phyloP scores from a whole-genome alignment of 2,888 invertebrate species.

The Emmelina monodactyla region DNA sequence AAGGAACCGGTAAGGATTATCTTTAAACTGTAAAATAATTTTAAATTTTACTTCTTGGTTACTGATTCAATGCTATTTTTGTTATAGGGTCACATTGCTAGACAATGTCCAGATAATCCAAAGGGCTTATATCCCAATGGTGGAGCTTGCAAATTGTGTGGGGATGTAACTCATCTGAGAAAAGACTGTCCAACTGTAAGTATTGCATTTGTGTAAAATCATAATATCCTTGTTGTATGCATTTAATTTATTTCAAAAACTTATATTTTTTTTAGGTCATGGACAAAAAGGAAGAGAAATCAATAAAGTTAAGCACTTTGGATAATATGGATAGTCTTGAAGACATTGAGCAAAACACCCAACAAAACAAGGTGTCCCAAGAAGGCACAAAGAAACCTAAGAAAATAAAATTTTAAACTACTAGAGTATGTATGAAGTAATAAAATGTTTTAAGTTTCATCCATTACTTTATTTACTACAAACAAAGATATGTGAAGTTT shows the following conservation, averaged over 20 bases:
- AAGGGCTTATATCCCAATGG: constrained; percentile 88
- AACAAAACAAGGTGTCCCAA: constrained; percentile 8
- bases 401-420: constrained; percentile 52
- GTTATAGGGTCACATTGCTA: constrained; percentile 80
- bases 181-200: constrained; percentile 77
- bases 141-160: constrained; percentile 82
- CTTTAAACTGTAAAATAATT: not conserved
- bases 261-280: constrained; percentile 26
- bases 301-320: constrained; percentile 50
- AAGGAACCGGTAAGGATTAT: constrained; percentile 65
- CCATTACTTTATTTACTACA: no score
- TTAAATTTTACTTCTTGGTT: not conserved
- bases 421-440: no score
- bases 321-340: constrained; percentile 43
- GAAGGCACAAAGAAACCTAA: constrained; percentile 40
- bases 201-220: constrained; percentile 11
- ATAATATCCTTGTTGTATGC: not conserved
- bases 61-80: constrained; percentile 3
- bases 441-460: no score
- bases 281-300: constrained; percentile 45
- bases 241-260: not conserved
- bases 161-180: constrained; percentile 84
- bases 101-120: constrained; percentile 88
- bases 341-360: constrained; percentile 32
- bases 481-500: no score